Base-by-base conservation (phyloP, 2,888 invertebrate genomes). In the Lagria hirta region DNA sequence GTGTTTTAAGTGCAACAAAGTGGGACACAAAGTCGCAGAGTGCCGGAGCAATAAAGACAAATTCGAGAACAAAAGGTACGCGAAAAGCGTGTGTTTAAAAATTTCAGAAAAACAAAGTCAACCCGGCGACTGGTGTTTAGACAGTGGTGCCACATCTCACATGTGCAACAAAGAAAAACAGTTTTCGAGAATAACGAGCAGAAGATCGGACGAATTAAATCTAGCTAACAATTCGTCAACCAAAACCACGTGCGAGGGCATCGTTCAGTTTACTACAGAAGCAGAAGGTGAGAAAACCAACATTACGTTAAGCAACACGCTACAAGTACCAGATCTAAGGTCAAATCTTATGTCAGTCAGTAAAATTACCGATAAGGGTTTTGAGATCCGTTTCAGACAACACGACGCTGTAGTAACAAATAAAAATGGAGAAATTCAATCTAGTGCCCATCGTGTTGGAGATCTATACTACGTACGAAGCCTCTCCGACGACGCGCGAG, bases 261-360 rank as follows among this genome's bases (percentile, higher is more conserved):
- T 17, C n/a, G 29, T n/a, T 3, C 4, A 3, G 13, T 13, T 27
- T 11, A 4, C 16, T 3, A 8, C 29, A 6, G 3, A 26, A 7
- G 26, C 4, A 3, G 7, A 14, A 7, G 8, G 11, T 15, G 7
- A 14, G 5, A 12, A 17, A n/a, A n/a, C n/a, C n/a, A n/a, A n/a
- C n/a, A n/a, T n/a, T n/a, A n/a, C n/a, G n/a, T n/a, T n/a, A n/a
- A n/a, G n/a, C n/a, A n/a, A 30, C n/a, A 10, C 11, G 3, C 4
- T 12, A 13, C 41, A 32, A 10, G 50, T 44, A 3, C 41, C 49
- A 2, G 14, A 43, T 4, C 11, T 51, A 17, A 14, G 28, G 13
- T 35, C 42, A 6, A 51, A 52, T 17, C 20, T 52, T 2, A 13
- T 51, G 3, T 52, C 52, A 6, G 48, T 52, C 5, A 18, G 48